Conservation (phyloP, 1,140 invertebrate genomes). For the Apis florea region DNA sequence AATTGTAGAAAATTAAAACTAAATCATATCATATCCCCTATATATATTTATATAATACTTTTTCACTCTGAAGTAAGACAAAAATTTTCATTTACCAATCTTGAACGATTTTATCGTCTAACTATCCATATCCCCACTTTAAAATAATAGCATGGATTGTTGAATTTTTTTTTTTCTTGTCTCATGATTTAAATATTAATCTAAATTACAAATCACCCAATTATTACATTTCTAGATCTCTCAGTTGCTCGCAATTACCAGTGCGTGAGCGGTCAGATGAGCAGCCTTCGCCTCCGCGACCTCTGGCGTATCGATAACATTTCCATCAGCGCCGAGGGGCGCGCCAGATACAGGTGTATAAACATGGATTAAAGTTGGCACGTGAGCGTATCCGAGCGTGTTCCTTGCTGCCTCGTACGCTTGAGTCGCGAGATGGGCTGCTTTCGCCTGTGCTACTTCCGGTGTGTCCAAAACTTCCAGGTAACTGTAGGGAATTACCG, state of each 20-base stretch:
- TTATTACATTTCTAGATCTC: neutral
- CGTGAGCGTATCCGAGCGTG: constrained; percentile 64
- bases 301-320: constrained; percentile 83
- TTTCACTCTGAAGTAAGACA: neutral
- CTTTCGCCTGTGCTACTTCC: constrained; percentile 82
- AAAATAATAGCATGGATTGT: too few species aligned
- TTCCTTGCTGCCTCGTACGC: constrained; percentile 73
- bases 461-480: constrained; percentile 80
- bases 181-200: too few species aligned
- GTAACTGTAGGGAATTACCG: constrained; percentile 19
- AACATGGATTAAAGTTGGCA: constrained; percentile 53
- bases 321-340: constrained; percentile 80
- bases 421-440: constrained; percentile 77
- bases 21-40: too few species aligned
- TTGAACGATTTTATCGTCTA: too few species aligned
- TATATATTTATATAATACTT: neutral
- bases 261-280: constrained; percentile 81
- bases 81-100: too few species aligned
- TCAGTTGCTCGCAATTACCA: constrained; percentile 49
- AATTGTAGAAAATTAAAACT: neutral
- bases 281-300: constrained; percentile 83
- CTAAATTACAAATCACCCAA: neutral
- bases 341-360: constrained; percentile 65
- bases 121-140: too few species aligned
- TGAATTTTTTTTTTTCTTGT: too few species aligned